Evolutionary conservation across 2,797 vertebrate genomes (phyloP), one percentile per base, ranked within the genome.

Genomic region (Gadopsis marmoratus): DNA sequence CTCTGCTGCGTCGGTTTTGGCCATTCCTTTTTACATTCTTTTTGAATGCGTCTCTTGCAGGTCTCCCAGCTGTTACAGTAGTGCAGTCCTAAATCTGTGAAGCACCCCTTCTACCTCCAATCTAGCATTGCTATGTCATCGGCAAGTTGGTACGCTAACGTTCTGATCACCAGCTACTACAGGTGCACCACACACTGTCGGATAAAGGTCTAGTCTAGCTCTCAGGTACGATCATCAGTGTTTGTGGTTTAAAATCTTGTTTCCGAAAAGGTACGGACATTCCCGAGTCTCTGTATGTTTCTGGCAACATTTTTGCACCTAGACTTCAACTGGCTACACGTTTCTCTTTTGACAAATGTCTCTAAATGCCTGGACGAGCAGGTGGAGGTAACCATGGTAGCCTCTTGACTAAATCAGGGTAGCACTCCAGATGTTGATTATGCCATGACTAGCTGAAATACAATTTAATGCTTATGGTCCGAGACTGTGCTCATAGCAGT

Each of bases 221-320:
- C 91, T 94, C 91, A 92, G 89, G 91, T 92, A 88, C 80, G 43
- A 68, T 70, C 82, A 47, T 71, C 71, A 51, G 85, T 64, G 85
- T 86, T 83, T 31, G 55, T 41, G 17, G 75, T 78, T 76, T 29
- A 6, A 63, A 82, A 59, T 73, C 65, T 39, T 54, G 2, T 71
- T 39, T 63, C 50, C 48, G 35, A 64, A 64, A 72, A 64, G 77
- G 74, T 77, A 12, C 75, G 39, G 66, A 81, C 66, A 62, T 76
- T 72, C 68, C 79, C 66, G 71, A 88, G 72, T 68, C 14, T 53
- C 55, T 66, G 3, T 72, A 7, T 23, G 51, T 37, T 76, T 83
- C 71, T 51, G n/a, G 65, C 19, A 5, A 56, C 21, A 8, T 21
- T 72, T 74, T 39, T 43, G 12, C 78, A 63, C 63, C 68, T 43